phyloP scores from a whole-genome alignment of 2,888 invertebrate species.

The Arrhopalites spinosus region DNA sequence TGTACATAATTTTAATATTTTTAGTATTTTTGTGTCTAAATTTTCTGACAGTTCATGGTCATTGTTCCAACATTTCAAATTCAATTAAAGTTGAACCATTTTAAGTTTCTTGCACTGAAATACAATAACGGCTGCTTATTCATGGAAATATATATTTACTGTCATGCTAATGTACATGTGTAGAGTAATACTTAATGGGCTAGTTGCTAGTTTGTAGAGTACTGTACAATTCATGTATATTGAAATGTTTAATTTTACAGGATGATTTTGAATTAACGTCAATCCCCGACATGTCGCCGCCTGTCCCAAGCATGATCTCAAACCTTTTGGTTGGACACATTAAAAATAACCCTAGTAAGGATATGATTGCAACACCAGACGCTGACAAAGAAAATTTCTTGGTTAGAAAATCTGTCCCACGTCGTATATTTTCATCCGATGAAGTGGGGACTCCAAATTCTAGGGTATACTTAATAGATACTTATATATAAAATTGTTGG shows the following conservation, averaged over 20 bases:
- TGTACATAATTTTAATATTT: too few relatives aligned
- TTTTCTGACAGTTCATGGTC: too few relatives aligned
- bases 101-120: too few relatives aligned
- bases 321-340: slow-evolving; percentile 18
- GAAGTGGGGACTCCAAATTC: slow-evolving; percentile 23
- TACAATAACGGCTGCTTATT: too few relatives aligned
- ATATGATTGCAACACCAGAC: neutral
- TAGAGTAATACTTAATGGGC: too few relatives aligned
- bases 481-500: neutral
- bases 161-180: too few relatives aligned
- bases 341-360: slow-evolving; percentile 17
- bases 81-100: too few relatives aligned
- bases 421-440: slow-evolving; percentile 11
- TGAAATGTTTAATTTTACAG: slow-evolving; percentile 6
- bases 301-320: neutral
- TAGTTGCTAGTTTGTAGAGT: too few relatives aligned
- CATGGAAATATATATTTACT: too few relatives aligned
- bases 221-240: neutral
- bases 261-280: slow-evolving; percentile 22
- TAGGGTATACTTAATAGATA: slow-evolving; percentile 5
- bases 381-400: slow-evolving; percentile 28
- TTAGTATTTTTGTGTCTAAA: too few relatives aligned
- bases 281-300: neutral
- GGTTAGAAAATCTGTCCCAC: slow-evolving; percentile 2
- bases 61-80: too few relatives aligned